Percentiles rank a stretch among this genome's conserved stretches.
phyloP scores from a whole-genome alignment of 2,888 invertebrate genomes.

The Lasioglossum morio region DNA sequence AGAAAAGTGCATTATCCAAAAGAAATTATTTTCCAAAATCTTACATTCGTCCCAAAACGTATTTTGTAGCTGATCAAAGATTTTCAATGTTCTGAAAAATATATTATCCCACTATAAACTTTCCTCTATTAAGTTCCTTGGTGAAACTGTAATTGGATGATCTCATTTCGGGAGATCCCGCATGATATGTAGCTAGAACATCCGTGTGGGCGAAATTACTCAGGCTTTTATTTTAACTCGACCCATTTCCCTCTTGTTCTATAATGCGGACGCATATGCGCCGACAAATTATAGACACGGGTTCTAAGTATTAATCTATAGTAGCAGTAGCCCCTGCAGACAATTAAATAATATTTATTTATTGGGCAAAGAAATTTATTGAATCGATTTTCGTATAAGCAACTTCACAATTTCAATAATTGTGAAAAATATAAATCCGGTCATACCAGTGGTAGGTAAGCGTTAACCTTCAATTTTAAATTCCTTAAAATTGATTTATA shows the following conservation, averaged over 20 bases:
- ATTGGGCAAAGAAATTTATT: no score
- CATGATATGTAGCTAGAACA: constrained; percentile 29
- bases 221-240: constrained; percentile 76
- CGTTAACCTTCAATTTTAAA: not conserved
- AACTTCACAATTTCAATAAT: no score
- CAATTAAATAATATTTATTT: not conserved
- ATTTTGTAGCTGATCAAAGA: not conserved
- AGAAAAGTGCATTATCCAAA: not conserved
- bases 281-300: constrained; percentile 56
- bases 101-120: not conserved
- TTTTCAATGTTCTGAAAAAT: not conserved
- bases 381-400: no score
- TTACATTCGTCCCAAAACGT: not conserved
- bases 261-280: constrained; percentile 23
- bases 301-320: not conserved
- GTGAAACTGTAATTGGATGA: constrained; percentile 17
- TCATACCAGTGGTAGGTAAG: no score
- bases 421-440: no score
- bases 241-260: constrained; percentile 71
- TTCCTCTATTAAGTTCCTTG: not conserved
- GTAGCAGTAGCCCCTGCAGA: not conserved
- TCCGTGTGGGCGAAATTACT: constrained; percentile 75
- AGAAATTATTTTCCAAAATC: not conserved
- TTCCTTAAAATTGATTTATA: not conserved
- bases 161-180: constrained; percentile 43